These are phyloP conservation scores for Trichonephila inaurata DNA, from an alignment of 1,140 invertebrate species.

Conservation along the genomic window DNA sequence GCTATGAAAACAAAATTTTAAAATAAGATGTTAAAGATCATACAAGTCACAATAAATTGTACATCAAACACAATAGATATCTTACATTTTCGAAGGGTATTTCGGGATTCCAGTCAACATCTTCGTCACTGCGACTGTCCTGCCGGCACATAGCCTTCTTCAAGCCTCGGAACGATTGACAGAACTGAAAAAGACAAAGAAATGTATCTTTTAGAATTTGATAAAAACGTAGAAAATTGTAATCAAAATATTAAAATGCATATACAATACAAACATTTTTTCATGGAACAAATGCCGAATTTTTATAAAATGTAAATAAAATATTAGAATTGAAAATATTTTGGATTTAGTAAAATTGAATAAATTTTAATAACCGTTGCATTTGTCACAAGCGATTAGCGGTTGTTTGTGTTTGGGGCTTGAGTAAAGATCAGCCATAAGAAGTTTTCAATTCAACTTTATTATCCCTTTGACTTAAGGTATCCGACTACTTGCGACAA, in stretches of 20 bases:
- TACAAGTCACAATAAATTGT: conserved; percentile 34
- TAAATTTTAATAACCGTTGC: too few relatives aligned
- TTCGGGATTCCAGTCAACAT: conserved; percentile 92
- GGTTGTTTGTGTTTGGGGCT: too few relatives aligned
- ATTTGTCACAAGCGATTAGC: too few relatives aligned
- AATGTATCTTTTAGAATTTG: too few relatives aligned
- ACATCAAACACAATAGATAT: neutral
- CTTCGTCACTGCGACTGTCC: conserved; percentile 84
- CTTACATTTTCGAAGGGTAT: conserved; percentile 94
- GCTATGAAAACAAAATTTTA: too few relatives aligned
- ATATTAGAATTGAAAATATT: neutral
- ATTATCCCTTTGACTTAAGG: too few relatives aligned
- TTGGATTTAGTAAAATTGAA: too few relatives aligned
- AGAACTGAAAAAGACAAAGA: conserved; percentile 64
- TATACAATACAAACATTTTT: neutral
- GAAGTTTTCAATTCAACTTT: too few relatives aligned
- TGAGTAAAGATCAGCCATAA: too few relatives aligned
- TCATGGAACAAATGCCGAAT: neutral
- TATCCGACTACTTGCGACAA: too few relatives aligned
- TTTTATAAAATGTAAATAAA: neutral
- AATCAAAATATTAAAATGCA: too few relatives aligned
- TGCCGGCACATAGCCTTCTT: conserved; percentile 66
- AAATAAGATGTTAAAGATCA: too few relatives aligned
- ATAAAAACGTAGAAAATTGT: neutral
- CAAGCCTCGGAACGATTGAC: conserved; percentile 67